Conservation (phyloP, 1,140 invertebrate species). For the Caenorhabditis tropicalis region DNA sequence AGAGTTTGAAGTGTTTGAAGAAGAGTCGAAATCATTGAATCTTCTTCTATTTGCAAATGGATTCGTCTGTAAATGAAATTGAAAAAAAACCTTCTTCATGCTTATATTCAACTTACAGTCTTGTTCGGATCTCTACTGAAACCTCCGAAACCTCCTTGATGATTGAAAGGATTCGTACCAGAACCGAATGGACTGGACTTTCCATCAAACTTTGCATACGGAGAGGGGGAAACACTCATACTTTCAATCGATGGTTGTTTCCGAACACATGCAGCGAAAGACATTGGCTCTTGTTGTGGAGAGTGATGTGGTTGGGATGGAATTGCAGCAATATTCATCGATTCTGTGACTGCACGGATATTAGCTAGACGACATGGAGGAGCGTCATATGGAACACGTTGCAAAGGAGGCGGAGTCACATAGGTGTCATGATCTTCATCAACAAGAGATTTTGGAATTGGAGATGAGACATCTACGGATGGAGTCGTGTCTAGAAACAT, state of each 20-base stretch:
- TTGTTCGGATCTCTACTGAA: constrained; percentile 20
- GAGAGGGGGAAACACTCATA: constrained; percentile 21
- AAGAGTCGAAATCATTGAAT: constrained; percentile 14
- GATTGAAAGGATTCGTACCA: neutral
- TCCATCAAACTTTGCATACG: constrained; percentile 7
- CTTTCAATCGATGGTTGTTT: constrained; percentile 33
- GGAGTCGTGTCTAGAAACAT: neutral
- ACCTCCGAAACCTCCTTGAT: constrained; percentile 12
- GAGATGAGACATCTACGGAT: neutral
- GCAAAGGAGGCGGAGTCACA: neutral
- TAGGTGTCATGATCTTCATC: neutral
- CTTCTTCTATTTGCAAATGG: neutral
- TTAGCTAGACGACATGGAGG: neutral
- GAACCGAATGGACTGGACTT: neutral
- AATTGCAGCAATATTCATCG: constrained; percentile 31
- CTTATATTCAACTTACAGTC: neutral
- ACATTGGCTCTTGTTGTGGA: constrained; percentile 3
- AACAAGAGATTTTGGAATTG: neutral
- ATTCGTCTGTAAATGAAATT: neutral
- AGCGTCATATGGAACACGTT: constrained; percentile 25
- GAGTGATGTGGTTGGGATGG: neutral
- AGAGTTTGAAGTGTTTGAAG: neutral
- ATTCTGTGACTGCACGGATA: constrained; percentile 13
- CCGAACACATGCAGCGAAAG: constrained; percentile 27
- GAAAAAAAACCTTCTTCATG: neutral